Evolutionary conservation across 23 tunicate genomes (phyloP), one percentile per base, ranked within the genome.

Genomic region (Oikopleura dioica): DNA sequence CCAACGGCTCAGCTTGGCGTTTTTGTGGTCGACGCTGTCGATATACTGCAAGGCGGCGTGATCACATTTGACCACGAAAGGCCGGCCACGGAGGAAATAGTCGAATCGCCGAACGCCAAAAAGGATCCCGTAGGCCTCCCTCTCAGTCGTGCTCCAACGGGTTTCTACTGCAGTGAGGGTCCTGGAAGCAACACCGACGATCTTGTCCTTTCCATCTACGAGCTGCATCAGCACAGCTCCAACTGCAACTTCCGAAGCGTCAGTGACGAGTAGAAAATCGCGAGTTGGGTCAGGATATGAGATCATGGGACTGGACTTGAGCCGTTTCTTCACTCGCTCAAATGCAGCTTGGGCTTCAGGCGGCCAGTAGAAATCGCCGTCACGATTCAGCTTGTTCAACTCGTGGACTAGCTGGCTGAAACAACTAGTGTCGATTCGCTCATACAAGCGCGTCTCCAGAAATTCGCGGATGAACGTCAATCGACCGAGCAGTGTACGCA

Each of bases 121-220:
- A 0, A 79, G 38, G 1, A 79, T 76, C 1, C 79, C 81, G 32
- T 68, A 38, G 9, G 38, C 29, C 36, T 79, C 81, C 28, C 32
- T 77, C 59, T 51, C 59, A 1, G 79, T 59, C 12, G 79, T 59
- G 23, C 34, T 59, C 55, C 59, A 77, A 5, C 59, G 59, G 1
- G 1, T 78, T 51, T 77, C 79, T 23, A 35, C 36, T 1, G 36
- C 76, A 26, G 50, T 69, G 35, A 79, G 59, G 29, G 51, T 1
- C 1, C 67, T n/a, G 26, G 44, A 35, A 36, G 55, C 36, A n/a
- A 23, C 55, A n/a, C 34, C 75, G 23, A 38, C 79, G 23, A 50
- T 63, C 5, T 12, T 31, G 2, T 63, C 30, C 72, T 63, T 28
- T 24, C 72, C 72, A 63, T 63, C 33, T 2, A 16, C 5, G 4